Percentiles rank a stretch among this genome's conserved stretches.
These are phyloP conservation scores for Brachylomia viminalis DNA, from an alignment of 2,888 invertebrate species.

Conservation along the genomic window DNA sequence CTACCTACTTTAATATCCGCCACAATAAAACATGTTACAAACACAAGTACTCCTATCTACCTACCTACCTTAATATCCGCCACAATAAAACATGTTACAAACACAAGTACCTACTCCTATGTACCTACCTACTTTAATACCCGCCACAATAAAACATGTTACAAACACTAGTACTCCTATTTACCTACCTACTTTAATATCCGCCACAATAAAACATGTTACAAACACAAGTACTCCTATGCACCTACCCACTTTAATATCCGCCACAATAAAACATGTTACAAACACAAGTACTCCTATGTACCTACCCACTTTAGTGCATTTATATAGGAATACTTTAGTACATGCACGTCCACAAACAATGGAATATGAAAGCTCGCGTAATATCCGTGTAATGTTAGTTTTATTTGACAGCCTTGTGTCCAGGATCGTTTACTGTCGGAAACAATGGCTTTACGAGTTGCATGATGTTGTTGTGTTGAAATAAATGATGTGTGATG, in stretches of 20 bases:
- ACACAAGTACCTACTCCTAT: neutral
- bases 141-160: too few species aligned
- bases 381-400: conserved; percentile 35
- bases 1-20: too few species aligned
- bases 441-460: conserved; percentile 34
- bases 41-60: neutral
- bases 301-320: neutral
- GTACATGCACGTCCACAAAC: conserved; percentile 19
- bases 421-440: conserved; percentile 26
- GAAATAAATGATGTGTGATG: conserved; percentile 7
- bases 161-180: neutral
- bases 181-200: neutral
- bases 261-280: too few species aligned
- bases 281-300: neutral
- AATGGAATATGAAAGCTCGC: conserved; percentile 29
- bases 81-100: neutral
- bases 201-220: too few species aligned
- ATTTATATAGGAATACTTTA: neutral
- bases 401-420: conserved; percentile 34
- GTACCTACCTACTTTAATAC: too few species aligned
- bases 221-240: neutral
- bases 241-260: neutral
- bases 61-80: too few species aligned
- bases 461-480: conserved; percentile 14
- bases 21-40: neutral